Base-by-base conservation (phyloP, 2,113 vertebrate genomes). In the Marmota flaviventris region DNA sequence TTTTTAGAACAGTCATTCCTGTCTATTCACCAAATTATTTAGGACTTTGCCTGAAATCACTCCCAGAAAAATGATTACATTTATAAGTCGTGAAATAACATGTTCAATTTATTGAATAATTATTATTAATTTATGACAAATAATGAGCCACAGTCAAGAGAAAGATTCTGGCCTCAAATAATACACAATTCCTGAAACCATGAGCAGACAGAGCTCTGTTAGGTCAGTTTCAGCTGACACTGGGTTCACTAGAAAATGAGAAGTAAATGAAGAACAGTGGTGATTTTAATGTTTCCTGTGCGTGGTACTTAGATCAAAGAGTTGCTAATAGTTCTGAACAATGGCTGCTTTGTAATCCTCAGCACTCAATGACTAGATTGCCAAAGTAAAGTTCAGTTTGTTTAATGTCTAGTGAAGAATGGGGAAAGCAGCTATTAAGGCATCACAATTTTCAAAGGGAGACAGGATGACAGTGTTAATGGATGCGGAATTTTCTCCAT, bases 71-170 rank as follows among this genome's bases (percentile, higher is more conserved):
- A 89, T 29, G 63, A 2, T 48, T 67, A 83, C 27, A 20, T 86
- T 93, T 91, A 67, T 90, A 37, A 76, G 51, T 89, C 51, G 85
- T 93, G n/a, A 93, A 94, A 73, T 91, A 78, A n/a, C 18, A 56
- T 63, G 25, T 88, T 25, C 17, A 72, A 48, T 89, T 86, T 95
- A 89, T 75, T 82, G 45, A 85, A 88, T 70, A 79, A 78, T 69
- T 94, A 5, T 90, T 93, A 95, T 84, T 96, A 91, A 95, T 61
- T 94, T 94, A 94, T 85, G 82, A 75, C 39, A 86, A 91, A 85
- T 78, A 78, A 84, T 92, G 84, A 95, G 84, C 42, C 53, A 32
- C 29, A 91, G 32, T 51, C 14, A 87, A 77, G n/a, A 85, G 72
- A 84, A 11, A 67, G 72, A 91, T n/a, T 85, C 73, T 85, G 42